Percentiles rank a stretch among this genome's conserved stretches.
phyloP scores from a whole-genome alignment of 2,797 vertebrate species.

The Diglossa cyanea region DNA sequence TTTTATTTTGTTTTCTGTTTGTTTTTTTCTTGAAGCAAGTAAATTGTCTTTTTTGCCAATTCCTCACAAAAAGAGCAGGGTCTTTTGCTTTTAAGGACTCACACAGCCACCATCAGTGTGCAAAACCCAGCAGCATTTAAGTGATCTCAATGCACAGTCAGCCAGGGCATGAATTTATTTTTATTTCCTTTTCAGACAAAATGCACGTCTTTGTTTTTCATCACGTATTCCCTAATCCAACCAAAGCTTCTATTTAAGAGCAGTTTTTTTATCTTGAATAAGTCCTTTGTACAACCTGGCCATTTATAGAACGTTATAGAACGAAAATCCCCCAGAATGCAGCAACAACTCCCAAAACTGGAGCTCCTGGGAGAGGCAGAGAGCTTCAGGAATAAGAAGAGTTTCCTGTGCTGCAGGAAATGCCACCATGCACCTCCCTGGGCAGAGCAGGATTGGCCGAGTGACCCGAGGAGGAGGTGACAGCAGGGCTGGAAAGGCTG shows the following conservation, averaged over 20 bases:
- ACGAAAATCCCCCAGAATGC: not conserved
- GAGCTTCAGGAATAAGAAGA: constrained; percentile 1
- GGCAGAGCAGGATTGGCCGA: not conserved
- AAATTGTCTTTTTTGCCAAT: not conserved
- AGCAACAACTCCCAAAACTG: not conserved
- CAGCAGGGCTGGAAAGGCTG: not conserved
- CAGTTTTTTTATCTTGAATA: constrained; percentile 28
- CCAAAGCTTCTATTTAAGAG: not conserved
- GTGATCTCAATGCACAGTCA: not conserved
- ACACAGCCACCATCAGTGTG: not conserved
- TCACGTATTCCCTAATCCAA: not conserved
- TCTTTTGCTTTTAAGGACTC: not conserved
- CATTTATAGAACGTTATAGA: not conserved
- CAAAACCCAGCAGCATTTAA: not conserved
- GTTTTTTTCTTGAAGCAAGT: not conserved
- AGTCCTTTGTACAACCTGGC: constrained; percentile 16
- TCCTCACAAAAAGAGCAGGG: not conserved
- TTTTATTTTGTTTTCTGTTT: not conserved
- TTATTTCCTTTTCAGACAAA: constrained; percentile 28
- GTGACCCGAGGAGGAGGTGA: not conserved
- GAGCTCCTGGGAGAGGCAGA: constrained; percentile 24
- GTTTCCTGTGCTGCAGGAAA: constrained; percentile 54
- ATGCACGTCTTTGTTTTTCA: constrained; percentile 25
- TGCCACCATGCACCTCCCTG: not conserved
- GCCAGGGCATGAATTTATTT: not conserved